Evolutionary conservation across 2,888 invertebrate genomes (phyloP), one percentile per base, ranked within the genome.

Genomic region (Chrysomela aeneicollis): DNA sequence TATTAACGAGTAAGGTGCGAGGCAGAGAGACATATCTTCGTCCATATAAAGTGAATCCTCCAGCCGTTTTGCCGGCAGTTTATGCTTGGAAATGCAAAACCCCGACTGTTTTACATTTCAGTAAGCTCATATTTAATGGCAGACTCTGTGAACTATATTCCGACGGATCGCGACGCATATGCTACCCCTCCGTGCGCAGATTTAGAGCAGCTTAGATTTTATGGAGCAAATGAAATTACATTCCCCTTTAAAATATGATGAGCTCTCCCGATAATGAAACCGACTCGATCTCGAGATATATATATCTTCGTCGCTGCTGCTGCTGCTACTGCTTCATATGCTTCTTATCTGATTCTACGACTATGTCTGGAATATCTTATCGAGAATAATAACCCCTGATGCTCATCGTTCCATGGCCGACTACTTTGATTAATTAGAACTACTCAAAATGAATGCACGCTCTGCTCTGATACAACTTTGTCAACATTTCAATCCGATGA

Each of bases 141-240:
- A 72, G 71, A 75, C 80, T 81, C 82, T 80, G 79, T 80, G 82
- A 80, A 81, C 82, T 82, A 82, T 82, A 81, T 81, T 79, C 79
- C 74, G 75, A 72, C 72, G 76, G 77, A 77, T 79, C 78, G 78
- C 77, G 79, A 74, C 81, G 81, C 81, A 81, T 81, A 81, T 82
- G 80, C 81, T 79, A 77, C 77, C 81, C 78, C 78, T 79, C 79
- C 76, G 74, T 73, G 73, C 75, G 74, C 78, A 82, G 83, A 83
- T 83, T 83, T 82, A 81, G 81, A 81, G 81, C 81, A 77, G 82
- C 82, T 82, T 82, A 82, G 82, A 83, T 82, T 83, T 83, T 83
- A 83, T 83, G 83, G 83, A 80, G 82, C 82, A 83, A 83, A 83
- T 83, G 82, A 83, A 83, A 83, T 83, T 82, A 83, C 82, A 80